Evolutionary conservation across 92 coral and sea anemone genomes (phyloP), one percentile per base, ranked within the genome.

Genomic region (Blastomussa wellsi): DNA sequence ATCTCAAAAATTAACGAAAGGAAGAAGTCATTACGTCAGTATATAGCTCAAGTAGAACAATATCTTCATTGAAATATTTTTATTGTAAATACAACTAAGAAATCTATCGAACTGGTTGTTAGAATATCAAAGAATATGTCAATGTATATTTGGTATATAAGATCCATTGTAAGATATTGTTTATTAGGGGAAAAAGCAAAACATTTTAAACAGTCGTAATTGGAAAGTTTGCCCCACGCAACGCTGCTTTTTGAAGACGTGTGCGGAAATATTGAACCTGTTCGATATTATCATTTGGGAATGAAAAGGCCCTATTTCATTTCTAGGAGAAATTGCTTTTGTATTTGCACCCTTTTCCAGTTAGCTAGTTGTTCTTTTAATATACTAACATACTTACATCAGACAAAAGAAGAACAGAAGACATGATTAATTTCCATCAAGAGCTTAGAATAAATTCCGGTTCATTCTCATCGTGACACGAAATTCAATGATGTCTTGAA

Each of bases 371-470:
- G 52, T 74, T 83, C 73, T 59, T 17, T 19, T 32, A 36, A 82
- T 36, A 82, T 11, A 44, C 77, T 75, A 57, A 74, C 41, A 28
- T 59, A 74, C 87, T 83, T 83, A 55, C 13, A 55, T 20, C 57
- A 16, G 29, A 83, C 87, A 83, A 83, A 59, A 28, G 80, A 42
- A 22, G 72, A 42, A 83, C 7, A 73, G 81, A 83, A 20, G 65
- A 74, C n/a, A 32, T 75, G 80, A 83, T 83, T 83, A 60, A 83
- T 83, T 75, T 41, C 80, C 41, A 74, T 83, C 81, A 55, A 37
- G 74, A 53, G 67, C 31, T 37, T 33, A 52, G 66, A 82, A 52
- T 11, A 36, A 7, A 82, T 82, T 82, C 86, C 86, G 86, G 86
- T 82, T 52, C 28, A 16, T 35, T 70, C 44, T 35, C 47, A n/a